A percentile compares a stretch with the other conserved stretches of the same genome.
Evolutionary conservation across 2,113 vertebrate genomes (phyloP).

Genomic region (Aramus guarauna): DNA sequence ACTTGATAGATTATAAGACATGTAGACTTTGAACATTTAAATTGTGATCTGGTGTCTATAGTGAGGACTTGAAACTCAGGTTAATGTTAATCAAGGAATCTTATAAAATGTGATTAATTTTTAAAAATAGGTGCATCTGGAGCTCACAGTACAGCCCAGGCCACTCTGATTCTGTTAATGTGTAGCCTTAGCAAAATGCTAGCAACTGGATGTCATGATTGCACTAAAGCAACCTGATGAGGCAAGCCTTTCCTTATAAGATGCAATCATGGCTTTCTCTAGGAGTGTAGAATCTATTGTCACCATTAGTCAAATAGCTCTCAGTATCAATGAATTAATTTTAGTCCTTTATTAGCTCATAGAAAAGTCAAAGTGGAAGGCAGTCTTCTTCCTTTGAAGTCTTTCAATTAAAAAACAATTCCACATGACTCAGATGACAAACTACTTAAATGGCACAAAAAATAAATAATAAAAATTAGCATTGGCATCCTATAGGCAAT

Average conservation of each 20-base stretch:
- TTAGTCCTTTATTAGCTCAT: neutral
- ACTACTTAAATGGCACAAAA: neutral
- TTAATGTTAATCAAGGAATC: neutral
- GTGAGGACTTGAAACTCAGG: neutral
- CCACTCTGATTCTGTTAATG: neutral
- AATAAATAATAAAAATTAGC: neutral
- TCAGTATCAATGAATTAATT: neutral
- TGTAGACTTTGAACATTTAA: neutral
- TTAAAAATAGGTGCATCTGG: neutral
- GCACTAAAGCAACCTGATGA: neutral
- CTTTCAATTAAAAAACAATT: neutral
- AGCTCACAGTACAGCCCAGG: neutral
- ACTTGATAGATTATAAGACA: neutral
- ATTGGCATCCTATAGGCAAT: neutral
- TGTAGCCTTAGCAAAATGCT: neutral
- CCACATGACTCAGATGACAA: neutral
- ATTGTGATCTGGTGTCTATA: neutral
- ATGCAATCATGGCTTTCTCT: neutral
- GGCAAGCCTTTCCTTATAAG: neutral
- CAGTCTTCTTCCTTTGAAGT: neutral
- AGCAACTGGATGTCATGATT: neutral
- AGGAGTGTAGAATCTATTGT: neutral
- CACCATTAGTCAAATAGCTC: neutral
- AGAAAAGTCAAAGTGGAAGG: neutral
- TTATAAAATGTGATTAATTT: neutral